Conservation (phyloP, 2,113 vertebrate genomes). For the Oreochromis aureus region DNA sequence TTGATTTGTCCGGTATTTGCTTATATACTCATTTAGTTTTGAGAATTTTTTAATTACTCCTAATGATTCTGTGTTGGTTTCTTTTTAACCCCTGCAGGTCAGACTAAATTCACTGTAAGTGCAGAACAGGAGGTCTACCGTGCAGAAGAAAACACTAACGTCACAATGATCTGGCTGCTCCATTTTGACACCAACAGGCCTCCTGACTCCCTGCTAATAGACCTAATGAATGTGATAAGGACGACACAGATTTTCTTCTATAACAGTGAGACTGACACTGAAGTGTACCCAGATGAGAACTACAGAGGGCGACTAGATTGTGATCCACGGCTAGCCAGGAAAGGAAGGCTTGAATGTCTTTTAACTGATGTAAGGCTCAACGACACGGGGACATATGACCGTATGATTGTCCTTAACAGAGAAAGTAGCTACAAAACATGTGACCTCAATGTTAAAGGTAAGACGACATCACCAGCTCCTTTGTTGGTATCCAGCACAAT, state of each 20-base stretch:
- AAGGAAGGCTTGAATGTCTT: background rate
- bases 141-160: background rate
- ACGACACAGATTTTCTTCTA: background rate
- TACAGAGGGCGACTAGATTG: background rate
- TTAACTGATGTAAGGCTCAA: background rate
- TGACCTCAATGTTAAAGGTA: background rate
- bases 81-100: background rate
- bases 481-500: no score
- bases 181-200: background rate
- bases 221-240: background rate
- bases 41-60: no score
- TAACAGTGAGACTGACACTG: background rate
- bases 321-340: background rate
- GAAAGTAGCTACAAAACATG: background rate
- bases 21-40: no score
- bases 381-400: background rate
- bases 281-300: background rate
- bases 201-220: background rate
- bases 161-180: background rate
- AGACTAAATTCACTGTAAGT: background rate
- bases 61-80: background rate
- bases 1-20: no score
- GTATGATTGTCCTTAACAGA: background rate
- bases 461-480: background rate
- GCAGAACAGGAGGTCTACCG: background rate